Base-by-base conservation (phyloP, 2,113 vertebrate genomes). In the Pipra filicauda region DNA sequence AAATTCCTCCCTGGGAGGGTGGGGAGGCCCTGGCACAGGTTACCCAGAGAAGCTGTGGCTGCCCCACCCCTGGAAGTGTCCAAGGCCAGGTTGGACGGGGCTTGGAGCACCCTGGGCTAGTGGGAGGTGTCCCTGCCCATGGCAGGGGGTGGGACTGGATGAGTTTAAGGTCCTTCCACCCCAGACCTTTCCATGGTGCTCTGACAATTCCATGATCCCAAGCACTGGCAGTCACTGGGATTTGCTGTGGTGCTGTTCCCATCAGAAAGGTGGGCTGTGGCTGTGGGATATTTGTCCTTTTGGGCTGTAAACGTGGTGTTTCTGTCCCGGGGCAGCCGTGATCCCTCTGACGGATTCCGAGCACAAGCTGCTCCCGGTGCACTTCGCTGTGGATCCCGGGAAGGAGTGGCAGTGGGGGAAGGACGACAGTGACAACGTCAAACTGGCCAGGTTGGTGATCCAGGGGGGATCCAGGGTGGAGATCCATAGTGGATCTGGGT, bases 371-470 rank as follows among this genome's bases (percentile, higher is more conserved):
- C 98, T 99, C n/a, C 99, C 99, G 1, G 97, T 99, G 90, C 99
- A 99, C 97, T 99, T 99, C 13, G 99, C 99, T 0, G 99, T 99
- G 96, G 99, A 99, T 65, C 99, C 99, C 0, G 99, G 99, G 44
- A 99, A 98, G 90, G 98, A 98, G 14, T 99, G 99, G 99, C 99
- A 99, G 88, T 99, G 99, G 99, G 99, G 98, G 3, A 99, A 98
- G 67, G 99, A 99, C 15, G 99, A 99, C 97, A 87, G 64, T 1
- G 99, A 99, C 98, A 99, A 99, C 5, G 98, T 99, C 94, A 98
- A 97, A 89, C 94, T 99, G 93, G 99, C 99, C 70, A 99, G 99
- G 99, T 99, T 26, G 91, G 97, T 54, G 8, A 8, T 0, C 11
- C 4, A 15, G 51, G 35, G 62, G 44, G 35, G 37, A 22, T 23